Base-by-base conservation (phyloP, 2,797 vertebrate genomes). In the Nyctalus aviator region DNA sequence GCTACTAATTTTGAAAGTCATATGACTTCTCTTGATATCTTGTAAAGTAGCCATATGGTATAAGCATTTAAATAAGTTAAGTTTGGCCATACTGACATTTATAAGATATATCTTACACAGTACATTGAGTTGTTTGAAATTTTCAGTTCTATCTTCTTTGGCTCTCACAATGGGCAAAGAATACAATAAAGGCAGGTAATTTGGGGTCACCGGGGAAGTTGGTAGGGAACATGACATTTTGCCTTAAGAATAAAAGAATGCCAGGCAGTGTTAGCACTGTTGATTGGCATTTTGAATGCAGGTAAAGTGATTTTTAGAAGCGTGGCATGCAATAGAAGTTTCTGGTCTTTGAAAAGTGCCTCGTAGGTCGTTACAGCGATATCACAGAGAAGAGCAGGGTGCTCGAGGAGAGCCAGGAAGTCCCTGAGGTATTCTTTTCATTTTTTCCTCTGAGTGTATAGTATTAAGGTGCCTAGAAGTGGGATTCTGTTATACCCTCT, bases 241-340 rank as follows among this genome's bases (percentile, higher is more conserved):
- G 95, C 96, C 95, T 96, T 96, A 96, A 96, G 84, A 95, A 81
- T 95, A 86, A 82, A 69, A 81, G 77, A 85, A 62, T 62, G 59
- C 12, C 27, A 77, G 48, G 93, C 59, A 62, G 68, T 57, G 89
- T 92, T 94, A 72, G 93, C 77, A 84, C 68, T 88, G 20, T 55
- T 76, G 69, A 17, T 62, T 85, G 77, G 30, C 69, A 91, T 91
- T 94, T 73, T 91, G 92, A 84, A 64, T 95, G 79, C 72, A 92
- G 15, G 50, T 82, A 90, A 57, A 48, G 66, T 77, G 84, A 57
- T 71, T 88, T 75, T 75, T 84, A 90, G 53, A 83, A 92, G n/a
- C 75, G 2, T 55, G 37, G 57, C 32, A 30, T 87, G 77, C 77
- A 72, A 35, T 57, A 66, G 81, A 85, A 59, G 57, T 92, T 69